Conservation (phyloP, 2,113 vertebrate species). For the Gadus chalcogrammus region DNA sequence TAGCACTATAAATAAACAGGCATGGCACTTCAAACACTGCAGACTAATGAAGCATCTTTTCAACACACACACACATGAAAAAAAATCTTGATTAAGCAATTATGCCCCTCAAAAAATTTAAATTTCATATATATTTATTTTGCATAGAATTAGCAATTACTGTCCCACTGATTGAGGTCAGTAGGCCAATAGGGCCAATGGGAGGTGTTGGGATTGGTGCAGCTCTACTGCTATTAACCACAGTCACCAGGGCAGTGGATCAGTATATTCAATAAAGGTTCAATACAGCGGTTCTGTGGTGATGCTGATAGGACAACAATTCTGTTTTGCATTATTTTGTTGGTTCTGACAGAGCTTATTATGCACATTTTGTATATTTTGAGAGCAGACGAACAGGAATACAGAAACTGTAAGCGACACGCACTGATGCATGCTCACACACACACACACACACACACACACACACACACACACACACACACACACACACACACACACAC, state of each 20-base stretch:
- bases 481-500: slow-evolving; percentile 11
- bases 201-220: slow-evolving; percentile 23
- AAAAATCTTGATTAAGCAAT: slow-evolving; percentile 30
- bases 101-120: slow-evolving; percentile 35
- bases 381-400: no score
- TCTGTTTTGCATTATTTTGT: no score
- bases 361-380: no score
- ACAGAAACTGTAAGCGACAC: no score
- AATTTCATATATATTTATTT: slow-evolving; percentile 11
- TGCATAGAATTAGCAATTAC: slow-evolving; percentile 45
- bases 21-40: slow-evolving; percentile 51
- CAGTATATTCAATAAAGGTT: slow-evolving; percentile 6
- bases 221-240: slow-evolving; percentile 23
- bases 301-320: no score
- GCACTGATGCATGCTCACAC: neutral
- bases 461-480: no score
- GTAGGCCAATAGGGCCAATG: slow-evolving; percentile 36
- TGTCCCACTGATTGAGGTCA: slow-evolving; percentile 49
- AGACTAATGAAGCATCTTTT: slow-evolving; percentile 47
- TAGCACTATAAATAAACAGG: slow-evolving; percentile 44
- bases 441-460: slow-evolving; percentile 13
- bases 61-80: slow-evolving; percentile 19
- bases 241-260: slow-evolving; percentile 15
- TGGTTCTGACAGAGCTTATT: no score
- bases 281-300: slow-evolving; percentile 4